A percentile compares a stretch with the other conserved stretches of the same genome.
phyloP scores from a whole-genome alignment of 2,797 vertebrate genomes.

The Philypnodon macrostomus region DNA sequence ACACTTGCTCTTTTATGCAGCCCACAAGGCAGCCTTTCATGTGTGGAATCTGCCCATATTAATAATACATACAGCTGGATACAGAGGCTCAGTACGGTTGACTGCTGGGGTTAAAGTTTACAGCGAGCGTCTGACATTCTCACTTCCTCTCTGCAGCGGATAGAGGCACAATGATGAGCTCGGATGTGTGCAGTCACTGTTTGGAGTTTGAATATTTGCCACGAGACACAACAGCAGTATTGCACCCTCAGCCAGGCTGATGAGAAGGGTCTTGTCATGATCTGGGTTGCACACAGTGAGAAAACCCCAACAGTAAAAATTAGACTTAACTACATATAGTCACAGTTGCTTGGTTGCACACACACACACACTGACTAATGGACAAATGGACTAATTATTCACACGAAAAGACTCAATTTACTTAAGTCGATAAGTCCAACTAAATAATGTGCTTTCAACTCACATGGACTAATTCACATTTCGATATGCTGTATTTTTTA shows the following conservation, averaged over 20 bases:
- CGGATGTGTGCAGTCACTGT: too few relatives aligned
- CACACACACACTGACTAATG: too few relatives aligned
- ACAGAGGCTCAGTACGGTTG: conserved; percentile 45
- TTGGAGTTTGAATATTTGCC: conserved; percentile 20
- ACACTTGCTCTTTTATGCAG: conserved; percentile 67
- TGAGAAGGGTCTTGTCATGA: conserved; percentile 37
- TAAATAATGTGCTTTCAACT: too few relatives aligned
- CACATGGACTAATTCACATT: too few relatives aligned
- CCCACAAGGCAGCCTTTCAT: conserved; percentile 76
- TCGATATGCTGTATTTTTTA: too few relatives aligned
- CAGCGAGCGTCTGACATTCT: conserved; percentile 39
- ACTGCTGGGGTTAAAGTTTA: conserved; percentile 61
- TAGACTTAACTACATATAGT: too few relatives aligned
- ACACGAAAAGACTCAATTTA: too few relatives aligned
- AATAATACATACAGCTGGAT: conserved; percentile 76
- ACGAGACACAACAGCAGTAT: too few relatives aligned
- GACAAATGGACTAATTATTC: too few relatives aligned
- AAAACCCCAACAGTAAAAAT: conserved; percentile 13
- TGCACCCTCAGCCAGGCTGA: conserved; percentile 30
- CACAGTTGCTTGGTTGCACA: too few relatives aligned
- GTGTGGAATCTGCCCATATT: conserved; percentile 75
- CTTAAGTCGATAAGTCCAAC: too few relatives aligned
- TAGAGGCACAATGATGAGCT: conserved; percentile 27
- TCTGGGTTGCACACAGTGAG: conserved; percentile 20
- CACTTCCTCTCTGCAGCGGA: conserved; percentile 44